Conservation (phyloP, 1,140 invertebrate species). For the Pristionchus pacificus region DNA sequence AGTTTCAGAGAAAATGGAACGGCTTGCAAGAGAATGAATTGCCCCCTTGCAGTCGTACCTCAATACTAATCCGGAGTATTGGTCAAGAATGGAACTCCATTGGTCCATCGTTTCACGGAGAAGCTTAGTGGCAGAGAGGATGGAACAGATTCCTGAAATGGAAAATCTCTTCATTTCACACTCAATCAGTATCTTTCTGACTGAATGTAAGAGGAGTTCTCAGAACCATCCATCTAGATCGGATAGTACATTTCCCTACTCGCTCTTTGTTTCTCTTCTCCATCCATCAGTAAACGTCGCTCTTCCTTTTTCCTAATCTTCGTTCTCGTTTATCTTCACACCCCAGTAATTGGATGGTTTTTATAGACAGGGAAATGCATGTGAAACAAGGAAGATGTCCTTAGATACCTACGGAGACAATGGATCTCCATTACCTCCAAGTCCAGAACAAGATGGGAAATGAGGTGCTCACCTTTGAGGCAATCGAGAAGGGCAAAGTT, state of each 20-base stretch:
- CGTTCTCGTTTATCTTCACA: too few species aligned
- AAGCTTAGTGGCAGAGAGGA: not conserved
- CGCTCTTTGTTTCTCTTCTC: not conserved
- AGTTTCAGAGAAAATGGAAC: too few species aligned
- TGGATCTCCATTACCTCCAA: too few species aligned
- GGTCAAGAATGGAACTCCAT: not conserved
- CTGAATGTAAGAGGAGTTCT: not conserved
- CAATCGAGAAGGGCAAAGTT: not conserved
- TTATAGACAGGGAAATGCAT: too few species aligned
- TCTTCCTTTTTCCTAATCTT: not conserved
- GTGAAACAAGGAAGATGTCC: too few species aligned
- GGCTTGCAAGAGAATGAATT: too few species aligned
- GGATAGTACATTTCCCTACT: not conserved
- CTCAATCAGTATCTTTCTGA: not conserved
- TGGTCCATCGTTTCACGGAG: not conserved
- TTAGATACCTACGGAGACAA: too few species aligned
- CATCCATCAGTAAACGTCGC: not conserved
- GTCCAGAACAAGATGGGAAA: too few species aligned
- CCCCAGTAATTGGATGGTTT: too few species aligned
- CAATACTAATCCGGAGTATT: not conserved
- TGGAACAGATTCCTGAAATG: not conserved
- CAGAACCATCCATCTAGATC: not conserved
- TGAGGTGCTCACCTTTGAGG: not conserved
- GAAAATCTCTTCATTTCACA: not conserved
- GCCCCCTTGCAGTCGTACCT: too few species aligned